These are phyloP conservation scores for Drosophila tanythrix DNA, from an alignment of 2,888 invertebrate species.

Conservation along the genomic window DNA sequence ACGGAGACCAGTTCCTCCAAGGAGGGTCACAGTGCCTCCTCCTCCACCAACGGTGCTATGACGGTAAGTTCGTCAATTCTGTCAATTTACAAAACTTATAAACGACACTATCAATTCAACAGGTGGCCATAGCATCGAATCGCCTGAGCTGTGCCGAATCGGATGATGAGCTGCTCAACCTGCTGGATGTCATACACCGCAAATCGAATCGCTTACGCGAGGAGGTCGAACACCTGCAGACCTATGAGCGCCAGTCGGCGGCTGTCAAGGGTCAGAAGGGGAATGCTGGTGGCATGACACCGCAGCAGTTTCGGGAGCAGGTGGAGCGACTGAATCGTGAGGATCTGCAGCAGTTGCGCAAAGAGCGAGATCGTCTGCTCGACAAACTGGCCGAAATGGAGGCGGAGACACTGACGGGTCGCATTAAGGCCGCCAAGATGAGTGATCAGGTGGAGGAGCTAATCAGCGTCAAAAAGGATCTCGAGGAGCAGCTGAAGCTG, in stretches of 20 bases:
- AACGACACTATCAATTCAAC: not conserved
- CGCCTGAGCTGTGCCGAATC: conserved; percentile 86
- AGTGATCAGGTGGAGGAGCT: conserved; percentile 88
- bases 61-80: conserved; percentile 79
- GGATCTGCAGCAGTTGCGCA: conserved; percentile 88
- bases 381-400: conserved; percentile 92
- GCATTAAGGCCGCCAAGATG: conserved; percentile 88
- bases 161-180: conserved; percentile 93
- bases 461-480: conserved; percentile 86
- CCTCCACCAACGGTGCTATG: conserved; percentile 87
- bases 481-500: conserved; percentile 87
- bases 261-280: conserved; percentile 40
- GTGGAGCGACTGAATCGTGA: conserved; percentile 84
- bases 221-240: conserved; percentile 89
- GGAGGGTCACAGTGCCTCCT: conserved; percentile 91
- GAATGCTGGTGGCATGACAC: conserved; percentile 71
- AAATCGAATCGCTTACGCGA: conserved; percentile 90
- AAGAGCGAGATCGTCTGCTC: conserved; percentile 91
- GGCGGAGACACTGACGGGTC: conserved; percentile 89
- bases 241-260: conserved; percentile 80
- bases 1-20: conserved; percentile 94
- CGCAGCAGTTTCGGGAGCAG: conserved; percentile 82
- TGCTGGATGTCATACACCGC: conserved; percentile 94
- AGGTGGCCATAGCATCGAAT: conserved; percentile 82
- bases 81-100: too few species aligned